Conservation (phyloP, 2,888 invertebrate genomes). For the Caenorhabditis sulstoni region DNA sequence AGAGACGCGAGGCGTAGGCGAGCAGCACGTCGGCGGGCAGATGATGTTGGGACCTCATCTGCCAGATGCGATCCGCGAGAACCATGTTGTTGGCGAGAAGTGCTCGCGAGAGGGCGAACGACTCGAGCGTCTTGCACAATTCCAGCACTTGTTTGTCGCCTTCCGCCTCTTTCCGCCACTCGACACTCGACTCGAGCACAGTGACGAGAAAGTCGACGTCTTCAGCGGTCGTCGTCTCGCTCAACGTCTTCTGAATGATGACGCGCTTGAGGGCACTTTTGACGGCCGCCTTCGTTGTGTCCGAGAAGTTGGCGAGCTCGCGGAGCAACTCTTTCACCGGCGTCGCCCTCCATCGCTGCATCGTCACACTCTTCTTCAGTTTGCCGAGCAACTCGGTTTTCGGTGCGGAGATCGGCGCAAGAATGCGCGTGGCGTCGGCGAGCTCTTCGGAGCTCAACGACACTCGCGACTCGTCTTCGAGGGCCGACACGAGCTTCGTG, state of each 20-base stretch:
- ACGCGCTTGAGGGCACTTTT: constrained; percentile 22
- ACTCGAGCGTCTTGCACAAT: constrained; percentile 16
- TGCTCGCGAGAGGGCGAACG: constrained; percentile 31
- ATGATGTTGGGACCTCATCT: constrained; percentile 33
- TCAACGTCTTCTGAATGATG: constrained; percentile 24
- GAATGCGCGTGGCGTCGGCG: constrained; percentile 8
- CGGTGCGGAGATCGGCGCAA: constrained; percentile 11
- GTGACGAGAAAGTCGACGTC: constrained; percentile 35
- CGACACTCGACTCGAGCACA: constrained; percentile 31
- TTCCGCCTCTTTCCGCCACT: constrained; percentile 41
- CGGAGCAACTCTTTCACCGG: constrained; percentile 23
- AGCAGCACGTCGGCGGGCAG: constrained; percentile 42
- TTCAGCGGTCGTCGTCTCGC: not conserved
- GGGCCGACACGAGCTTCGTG: constrained; percentile 10
- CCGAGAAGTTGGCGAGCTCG: constrained; percentile 27
- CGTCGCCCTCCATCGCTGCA: constrained; percentile 41
- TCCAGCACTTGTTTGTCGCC: constrained; percentile 1
- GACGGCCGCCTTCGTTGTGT: constrained; percentile 7
- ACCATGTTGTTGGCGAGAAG: constrained; percentile 34
- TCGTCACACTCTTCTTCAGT: constrained; percentile 52
- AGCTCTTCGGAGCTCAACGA: constrained; percentile 39
- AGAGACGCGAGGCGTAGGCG: constrained; percentile 51
- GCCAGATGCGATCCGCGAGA: constrained; percentile 58
- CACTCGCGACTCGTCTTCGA: constrained; percentile 43
- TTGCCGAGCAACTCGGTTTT: constrained; percentile 45